These are phyloP conservation scores for Athripsodes cinereus DNA, from an alignment of 2,888 invertebrate species.

Conservation along the genomic window DNA sequence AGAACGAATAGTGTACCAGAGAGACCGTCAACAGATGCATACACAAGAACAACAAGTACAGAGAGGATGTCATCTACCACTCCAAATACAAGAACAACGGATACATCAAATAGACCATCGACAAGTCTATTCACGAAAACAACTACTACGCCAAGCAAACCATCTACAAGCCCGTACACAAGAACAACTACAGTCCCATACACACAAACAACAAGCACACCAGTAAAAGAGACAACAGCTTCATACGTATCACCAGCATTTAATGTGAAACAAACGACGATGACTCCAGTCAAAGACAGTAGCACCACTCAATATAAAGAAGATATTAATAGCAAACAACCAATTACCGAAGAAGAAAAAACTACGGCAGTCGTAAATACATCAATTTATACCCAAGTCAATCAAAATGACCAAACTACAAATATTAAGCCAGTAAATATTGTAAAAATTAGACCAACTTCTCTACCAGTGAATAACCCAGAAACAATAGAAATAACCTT, in stretches of 20 bases:
- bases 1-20: conserved; percentile 29
- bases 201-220: not conserved
- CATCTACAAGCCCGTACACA: conserved; percentile 21
- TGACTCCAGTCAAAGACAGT: conserved; percentile 10
- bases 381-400: too few species aligned
- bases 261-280: too few species aligned
- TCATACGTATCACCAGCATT: too few species aligned
- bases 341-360: too few species aligned
- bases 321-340: not conserved
- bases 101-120: not conserved
- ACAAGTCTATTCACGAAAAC: conserved; percentile 25
- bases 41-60: conserved; percentile 28
- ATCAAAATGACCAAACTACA: too few species aligned
- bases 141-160: conserved; percentile 25
- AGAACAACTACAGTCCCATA: conserved; percentile 4
- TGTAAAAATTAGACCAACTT: too few species aligned
- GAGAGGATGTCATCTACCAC: conserved; percentile 30
- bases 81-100: not conserved
- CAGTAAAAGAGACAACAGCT: not conserved
- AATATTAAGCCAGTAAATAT: too few species aligned
- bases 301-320: conserved; percentile 25
- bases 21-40: conserved; percentile 28
- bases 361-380: too few species aligned
- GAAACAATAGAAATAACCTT: too few species aligned
- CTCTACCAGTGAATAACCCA: too few species aligned